These are phyloP conservation scores for Etheostoma perlongum DNA, from an alignment of 2,797 vertebrate genomes.

Conservation along the genomic window DNA sequence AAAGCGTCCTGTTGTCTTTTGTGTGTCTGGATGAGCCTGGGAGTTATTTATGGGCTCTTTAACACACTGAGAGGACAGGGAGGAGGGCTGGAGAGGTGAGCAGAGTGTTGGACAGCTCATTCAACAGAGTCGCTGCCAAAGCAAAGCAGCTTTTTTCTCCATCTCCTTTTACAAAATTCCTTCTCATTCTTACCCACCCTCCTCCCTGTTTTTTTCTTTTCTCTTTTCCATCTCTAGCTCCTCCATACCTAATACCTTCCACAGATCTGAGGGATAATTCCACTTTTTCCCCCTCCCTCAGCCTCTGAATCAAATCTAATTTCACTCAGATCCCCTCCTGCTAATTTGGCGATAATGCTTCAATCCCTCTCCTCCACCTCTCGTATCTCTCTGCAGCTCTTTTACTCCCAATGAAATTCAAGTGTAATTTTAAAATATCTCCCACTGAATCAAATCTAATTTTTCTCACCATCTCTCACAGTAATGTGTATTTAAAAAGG, in stretches of 20 bases:
- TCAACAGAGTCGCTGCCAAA: conserved; percentile 38
- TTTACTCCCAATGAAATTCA: conserved; percentile 66
- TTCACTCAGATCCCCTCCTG: conserved; percentile 64
- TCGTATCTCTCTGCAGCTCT: conserved; percentile 48
- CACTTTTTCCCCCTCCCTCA: conserved; percentile 41
- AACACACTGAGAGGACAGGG: conserved; percentile 40
- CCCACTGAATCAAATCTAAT: conserved; percentile 74
- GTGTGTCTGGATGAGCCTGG: conserved; percentile 41
- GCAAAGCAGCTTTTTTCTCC: conserved; percentile 40
- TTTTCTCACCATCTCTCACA: conserved; percentile 59
- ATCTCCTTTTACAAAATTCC: conserved; percentile 44
- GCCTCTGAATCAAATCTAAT: conserved; percentile 73
- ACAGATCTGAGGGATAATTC: conserved; percentile 65
- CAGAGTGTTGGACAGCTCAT: conserved; percentile 26
- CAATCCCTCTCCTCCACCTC: conserved; percentile 37
- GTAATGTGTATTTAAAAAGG: conserved; percentile 67
- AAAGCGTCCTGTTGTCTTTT: conserved; percentile 61
- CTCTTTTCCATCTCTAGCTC: conserved; percentile 7
- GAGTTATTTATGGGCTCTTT: conserved; percentile 70
- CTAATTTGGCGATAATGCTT: conserved; percentile 72
- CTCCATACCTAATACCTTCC: conserved; percentile 39
- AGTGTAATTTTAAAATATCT: conserved; percentile 66
- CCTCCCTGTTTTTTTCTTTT: not conserved
- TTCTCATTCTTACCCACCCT: conserved; percentile 10
- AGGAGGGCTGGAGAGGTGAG: conserved; percentile 50